Evolutionary conservation across 2,888 invertebrate species (phyloP).

Genomic region (Philaethria dido): DNA sequence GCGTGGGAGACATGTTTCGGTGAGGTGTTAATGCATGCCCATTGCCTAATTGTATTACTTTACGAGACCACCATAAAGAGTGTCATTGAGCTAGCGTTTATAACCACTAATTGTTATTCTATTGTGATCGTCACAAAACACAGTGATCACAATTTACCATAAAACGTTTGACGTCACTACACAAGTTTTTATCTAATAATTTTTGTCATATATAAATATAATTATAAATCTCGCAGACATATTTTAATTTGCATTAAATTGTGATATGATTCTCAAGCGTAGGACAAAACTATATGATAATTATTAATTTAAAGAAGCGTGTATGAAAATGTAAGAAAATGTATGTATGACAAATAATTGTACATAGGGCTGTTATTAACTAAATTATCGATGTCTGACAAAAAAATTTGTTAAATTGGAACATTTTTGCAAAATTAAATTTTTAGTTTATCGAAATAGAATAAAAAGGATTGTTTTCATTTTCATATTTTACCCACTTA

Average conservation of each 20-base stretch:
- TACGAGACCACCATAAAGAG: slow-evolving; percentile 74
- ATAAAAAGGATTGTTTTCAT: too few species aligned
- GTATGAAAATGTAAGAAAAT: not conserved
- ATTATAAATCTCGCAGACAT: not conserved
- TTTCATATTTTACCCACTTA: too few species aligned
- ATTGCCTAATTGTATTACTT: slow-evolving; percentile 81
- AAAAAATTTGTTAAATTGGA: too few species aligned
- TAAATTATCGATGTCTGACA: too few species aligned
- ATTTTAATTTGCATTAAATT: not conserved
- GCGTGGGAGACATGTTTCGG: slow-evolving; percentile 71
- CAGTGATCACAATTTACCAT: slow-evolving; percentile 25
- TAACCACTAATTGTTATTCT: slow-evolving; percentile 72
- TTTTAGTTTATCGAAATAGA: too few species aligned
- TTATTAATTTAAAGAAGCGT: not conserved
- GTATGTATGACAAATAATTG: not conserved
- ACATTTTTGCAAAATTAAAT: too few species aligned
- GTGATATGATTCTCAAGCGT: not conserved
- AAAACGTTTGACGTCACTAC: slow-evolving; percentile 5
- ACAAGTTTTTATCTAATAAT: slow-evolving; percentile 5
- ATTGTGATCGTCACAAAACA: slow-evolving; percentile 52
- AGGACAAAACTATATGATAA: not conserved
- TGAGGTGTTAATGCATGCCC: slow-evolving; percentile 79
- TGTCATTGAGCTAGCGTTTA: slow-evolving; percentile 61
- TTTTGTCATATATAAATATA: not conserved
- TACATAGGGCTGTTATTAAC: too few species aligned